Base-by-base conservation (phyloP, 2,113 vertebrate species). In the Rhinogobius similis region DNA sequence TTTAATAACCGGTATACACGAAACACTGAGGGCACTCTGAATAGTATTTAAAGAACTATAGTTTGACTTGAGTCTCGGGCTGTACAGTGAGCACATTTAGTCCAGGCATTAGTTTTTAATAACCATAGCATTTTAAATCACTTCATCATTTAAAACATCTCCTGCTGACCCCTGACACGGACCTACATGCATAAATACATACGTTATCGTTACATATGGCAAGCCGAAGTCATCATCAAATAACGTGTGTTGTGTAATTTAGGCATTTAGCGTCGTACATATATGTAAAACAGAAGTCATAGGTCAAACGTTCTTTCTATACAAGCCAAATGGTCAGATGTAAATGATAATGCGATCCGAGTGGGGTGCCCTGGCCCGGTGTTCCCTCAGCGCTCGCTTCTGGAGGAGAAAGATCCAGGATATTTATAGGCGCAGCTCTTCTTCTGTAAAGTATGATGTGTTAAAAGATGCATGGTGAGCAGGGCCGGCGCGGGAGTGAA, bases 401-500 rank as follows among this genome's bases (percentile, higher is more conserved):
- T 73, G 56, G 4, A 59, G 73, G 53, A 64, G 80, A 83, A 74
- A 73, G 29, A 77, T 65, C 56, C 9, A 59, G 67, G 67, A 82
- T 91, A 91, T 92, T 92, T 93, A 92, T 92, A 93, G 87, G 83
- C 68, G 75, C 68, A 58, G 52, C 63, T 46, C 58, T 70, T 58
- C 58, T 70, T 58, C 62, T 65, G 78, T 53, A 87, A 90, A 89
- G 90, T 87, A 91, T 89, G 88, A 83, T 72, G 78, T 61, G 39
- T 77, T 93, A 79, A 92, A 93, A 93, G 78, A 93, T 91, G 79
- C 75, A 93, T 92, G 91, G 91, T 74, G 44, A n/a, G 68, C 63
- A 26, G 52, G 52, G 14, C n/a, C 23, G 12, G 50, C 4, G 50
- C 2, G 21, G 11, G 21, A 52, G 48, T 23, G n/a, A 10, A 23